Percentiles rank a stretch among this genome's conserved stretches.
These are phyloP conservation scores for Nymphalis io DNA, from an alignment of 1,140 invertebrate species.

Conservation along the genomic window DNA sequence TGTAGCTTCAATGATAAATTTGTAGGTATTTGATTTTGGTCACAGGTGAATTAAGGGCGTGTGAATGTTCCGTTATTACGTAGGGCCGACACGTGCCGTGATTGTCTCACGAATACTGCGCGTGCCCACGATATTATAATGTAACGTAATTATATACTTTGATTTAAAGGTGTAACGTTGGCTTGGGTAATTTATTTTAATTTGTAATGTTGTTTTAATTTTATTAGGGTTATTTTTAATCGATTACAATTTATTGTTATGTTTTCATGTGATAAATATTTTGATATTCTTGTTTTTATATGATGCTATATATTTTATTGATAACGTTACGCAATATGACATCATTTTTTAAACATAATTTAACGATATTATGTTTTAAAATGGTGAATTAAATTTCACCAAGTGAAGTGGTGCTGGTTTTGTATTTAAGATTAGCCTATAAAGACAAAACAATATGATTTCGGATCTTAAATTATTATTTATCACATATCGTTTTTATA, in stretches of 20 bases:
- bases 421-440: too few species aligned
- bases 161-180: constrained; percentile 26
- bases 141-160: constrained; percentile 34
- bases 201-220: constrained; percentile 21
- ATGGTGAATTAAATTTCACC: too few species aligned
- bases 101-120: constrained; percentile 25
- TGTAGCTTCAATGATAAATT: neutral
- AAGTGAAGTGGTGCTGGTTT: too few species aligned
- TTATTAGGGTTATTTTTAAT: neutral
- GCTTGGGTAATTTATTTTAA: constrained; percentile 32
- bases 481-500: too few species aligned
- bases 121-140: constrained; percentile 21
- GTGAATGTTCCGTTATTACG: constrained; percentile 29
- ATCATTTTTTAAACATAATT: too few species aligned
- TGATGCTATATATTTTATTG: too few species aligned
- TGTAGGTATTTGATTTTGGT: constrained; percentile 7
- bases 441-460: too few species aligned
- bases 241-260: neutral
- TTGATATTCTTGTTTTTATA: too few species aligned
- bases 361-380: too few species aligned
- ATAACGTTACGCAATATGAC: too few species aligned
- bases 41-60: constrained; percentile 29
- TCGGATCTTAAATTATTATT: too few species aligned
- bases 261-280: neutral
- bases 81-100: constrained; percentile 23